A percentile compares a stretch with the other conserved stretches of the same genome.
Conservation (phyloP, 2,797 vertebrate genomes). For the Acanthopagrus latus region DNA sequence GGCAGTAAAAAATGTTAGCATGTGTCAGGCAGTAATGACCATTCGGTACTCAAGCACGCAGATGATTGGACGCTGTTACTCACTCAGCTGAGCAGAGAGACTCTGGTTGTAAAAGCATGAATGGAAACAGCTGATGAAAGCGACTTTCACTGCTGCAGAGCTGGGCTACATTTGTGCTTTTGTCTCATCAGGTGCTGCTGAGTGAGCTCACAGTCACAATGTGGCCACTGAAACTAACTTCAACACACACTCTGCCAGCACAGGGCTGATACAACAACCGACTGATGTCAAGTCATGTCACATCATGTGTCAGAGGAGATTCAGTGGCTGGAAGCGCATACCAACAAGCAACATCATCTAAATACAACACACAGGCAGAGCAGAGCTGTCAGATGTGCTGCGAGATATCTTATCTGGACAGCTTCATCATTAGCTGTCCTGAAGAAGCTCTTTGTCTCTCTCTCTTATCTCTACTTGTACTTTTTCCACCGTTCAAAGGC, state of each 20-base stretch:
- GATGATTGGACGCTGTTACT: neutral
- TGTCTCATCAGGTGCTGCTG: neutral
- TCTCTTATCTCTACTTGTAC: neutral
- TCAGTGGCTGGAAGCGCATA: neutral
- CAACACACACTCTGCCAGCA: neutral
- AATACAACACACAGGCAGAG: neutral
- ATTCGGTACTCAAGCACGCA: neutral
- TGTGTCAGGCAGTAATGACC: neutral
- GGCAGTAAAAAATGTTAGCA: neutral
- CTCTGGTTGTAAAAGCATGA: neutral
- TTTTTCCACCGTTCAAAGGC: neutral
- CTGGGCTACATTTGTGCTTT: neutral
- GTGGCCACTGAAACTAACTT: neutral
- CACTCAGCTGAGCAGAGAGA: neutral
- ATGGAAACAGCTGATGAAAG: slow-evolving; percentile 8
- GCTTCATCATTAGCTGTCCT: neutral
- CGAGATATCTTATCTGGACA: neutral
- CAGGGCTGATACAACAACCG: neutral
- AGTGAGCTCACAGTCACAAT: neutral
- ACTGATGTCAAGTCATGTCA: neutral
- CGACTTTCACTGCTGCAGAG: neutral
- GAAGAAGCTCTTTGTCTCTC: slow-evolving; percentile 1
- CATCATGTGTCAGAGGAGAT: neutral
- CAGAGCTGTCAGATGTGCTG: neutral
- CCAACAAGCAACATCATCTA: neutral